Percentiles rank a stretch among this genome's conserved stretches.
phyloP scores from a whole-genome alignment of 2,113 vertebrate genomes.

The Uria lomvia region DNA sequence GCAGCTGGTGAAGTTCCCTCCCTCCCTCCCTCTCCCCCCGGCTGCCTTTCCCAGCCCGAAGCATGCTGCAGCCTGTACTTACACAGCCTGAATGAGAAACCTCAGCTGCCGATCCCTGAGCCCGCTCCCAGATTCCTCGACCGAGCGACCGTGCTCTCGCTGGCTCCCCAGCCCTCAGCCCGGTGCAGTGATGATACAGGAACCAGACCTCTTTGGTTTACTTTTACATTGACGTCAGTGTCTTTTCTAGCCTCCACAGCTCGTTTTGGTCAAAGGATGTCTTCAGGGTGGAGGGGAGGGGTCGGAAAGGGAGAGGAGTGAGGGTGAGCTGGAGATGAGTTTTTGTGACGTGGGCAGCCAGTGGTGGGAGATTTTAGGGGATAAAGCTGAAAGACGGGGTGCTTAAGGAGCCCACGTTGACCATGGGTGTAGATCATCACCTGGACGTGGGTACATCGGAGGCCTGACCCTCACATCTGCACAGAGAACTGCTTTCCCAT shows the following conservation, averaged over 20 bases:
- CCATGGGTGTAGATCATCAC: neutral
- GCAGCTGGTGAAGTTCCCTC: neutral
- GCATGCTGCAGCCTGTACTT: neutral
- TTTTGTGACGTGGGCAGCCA: neutral
- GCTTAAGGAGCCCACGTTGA: neutral
- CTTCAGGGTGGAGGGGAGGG: conserved; percentile 36
- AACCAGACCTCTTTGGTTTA: conserved; percentile 67
- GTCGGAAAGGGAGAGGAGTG: neutral
- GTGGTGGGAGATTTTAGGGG: neutral
- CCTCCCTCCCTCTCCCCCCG: neutral
- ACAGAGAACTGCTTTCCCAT: neutral
- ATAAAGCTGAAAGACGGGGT: neutral
- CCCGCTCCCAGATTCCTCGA: neutral
- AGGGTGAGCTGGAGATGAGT: neutral
- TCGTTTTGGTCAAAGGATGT: conserved; percentile 69
- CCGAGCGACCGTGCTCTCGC: neutral
- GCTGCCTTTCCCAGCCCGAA: neutral
- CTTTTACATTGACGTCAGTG: conserved; percentile 72
- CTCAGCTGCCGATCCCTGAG: conserved; percentile 6
- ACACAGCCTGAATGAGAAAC: neutral
- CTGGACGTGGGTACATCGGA: neutral
- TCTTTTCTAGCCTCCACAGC: conserved; percentile 46
- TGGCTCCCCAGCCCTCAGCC: neutral
- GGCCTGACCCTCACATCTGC: neutral
- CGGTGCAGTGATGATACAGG: conserved; percentile 15